These are phyloP conservation scores for Emys orbicularis DNA, from an alignment of 2,797 vertebrate genomes.

Conservation along the genomic window DNA sequence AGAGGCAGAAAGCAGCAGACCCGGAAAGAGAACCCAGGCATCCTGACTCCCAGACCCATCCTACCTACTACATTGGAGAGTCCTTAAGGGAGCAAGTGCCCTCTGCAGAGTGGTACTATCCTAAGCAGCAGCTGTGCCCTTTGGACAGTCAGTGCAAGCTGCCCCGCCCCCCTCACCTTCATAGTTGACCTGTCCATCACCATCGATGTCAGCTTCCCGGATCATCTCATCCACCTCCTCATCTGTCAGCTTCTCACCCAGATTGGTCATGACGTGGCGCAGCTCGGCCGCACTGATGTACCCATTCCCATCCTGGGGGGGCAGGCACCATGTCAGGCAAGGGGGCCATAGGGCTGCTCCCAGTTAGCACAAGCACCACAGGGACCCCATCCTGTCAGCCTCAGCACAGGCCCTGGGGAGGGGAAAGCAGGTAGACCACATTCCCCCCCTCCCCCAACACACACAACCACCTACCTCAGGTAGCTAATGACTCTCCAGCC, in stretches of 20 bases:
- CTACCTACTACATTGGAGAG: no score
- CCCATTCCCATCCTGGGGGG: constrained; percentile 88
- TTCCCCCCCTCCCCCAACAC: no score
- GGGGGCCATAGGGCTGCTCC: neutral
- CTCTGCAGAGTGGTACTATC: no score
- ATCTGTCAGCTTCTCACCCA: constrained; percentile 92
- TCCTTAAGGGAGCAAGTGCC: no score
- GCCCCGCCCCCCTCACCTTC: constrained; percentile 84
- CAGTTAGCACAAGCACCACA: neutral
- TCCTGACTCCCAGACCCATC: no score
- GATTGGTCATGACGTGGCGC: constrained; percentile 94
- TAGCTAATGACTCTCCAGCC: neutral
- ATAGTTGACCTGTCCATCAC: constrained; percentile 93
- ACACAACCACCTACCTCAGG: neutral
- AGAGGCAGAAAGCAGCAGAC: no score
- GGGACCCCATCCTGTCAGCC: neutral
- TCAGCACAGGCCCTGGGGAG: neutral
- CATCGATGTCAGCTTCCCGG: constrained; percentile 92
- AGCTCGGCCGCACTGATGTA: constrained; percentile 93
- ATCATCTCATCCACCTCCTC: constrained; percentile 96
- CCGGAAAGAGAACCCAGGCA: no score
- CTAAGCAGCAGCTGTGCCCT: neutral
- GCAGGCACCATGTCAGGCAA: neutral
- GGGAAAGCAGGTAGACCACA: neutral
- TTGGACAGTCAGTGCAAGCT: neutral